Conservation (phyloP, 2,113 vertebrate genomes). For the Pampusana beccarii region DNA sequence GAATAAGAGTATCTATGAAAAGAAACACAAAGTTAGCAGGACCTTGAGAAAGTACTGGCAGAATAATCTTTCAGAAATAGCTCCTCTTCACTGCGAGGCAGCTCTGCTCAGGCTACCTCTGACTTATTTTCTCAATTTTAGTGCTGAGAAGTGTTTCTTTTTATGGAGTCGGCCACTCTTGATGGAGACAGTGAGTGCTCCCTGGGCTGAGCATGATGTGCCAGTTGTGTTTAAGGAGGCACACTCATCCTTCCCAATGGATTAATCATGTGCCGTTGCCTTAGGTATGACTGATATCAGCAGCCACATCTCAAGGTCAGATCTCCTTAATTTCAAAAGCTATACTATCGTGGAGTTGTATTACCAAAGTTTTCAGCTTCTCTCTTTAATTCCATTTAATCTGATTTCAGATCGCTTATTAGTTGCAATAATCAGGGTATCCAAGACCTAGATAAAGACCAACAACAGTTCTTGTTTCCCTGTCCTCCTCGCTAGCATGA, state of each 20-base stretch:
- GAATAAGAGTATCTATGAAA: neutral
- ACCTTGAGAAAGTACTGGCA: conserved; percentile 4
- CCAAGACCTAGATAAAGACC: neutral
- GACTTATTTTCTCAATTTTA: neutral
- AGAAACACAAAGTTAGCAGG: neutral
- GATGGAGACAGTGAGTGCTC: neutral
- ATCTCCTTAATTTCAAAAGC: neutral
- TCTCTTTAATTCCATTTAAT: neutral
- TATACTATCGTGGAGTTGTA: neutral
- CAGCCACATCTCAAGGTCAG: neutral
- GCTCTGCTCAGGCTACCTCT: neutral
- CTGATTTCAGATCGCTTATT: neutral
- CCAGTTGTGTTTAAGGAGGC: neutral
- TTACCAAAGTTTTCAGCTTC: neutral
- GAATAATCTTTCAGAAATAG: conserved; percentile 2
- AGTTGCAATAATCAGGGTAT: neutral
- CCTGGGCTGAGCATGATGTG: neutral
- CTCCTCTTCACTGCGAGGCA: neutral
- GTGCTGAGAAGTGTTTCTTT: neutral
- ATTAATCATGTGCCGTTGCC: neutral
- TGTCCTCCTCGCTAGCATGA: neutral
- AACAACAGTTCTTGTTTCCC: neutral
- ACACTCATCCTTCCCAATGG: neutral
- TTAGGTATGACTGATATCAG: neutral
- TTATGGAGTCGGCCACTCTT: neutral